phyloP scores from a whole-genome alignment of 2,888 invertebrate species.

The Anticlea derivata region DNA sequence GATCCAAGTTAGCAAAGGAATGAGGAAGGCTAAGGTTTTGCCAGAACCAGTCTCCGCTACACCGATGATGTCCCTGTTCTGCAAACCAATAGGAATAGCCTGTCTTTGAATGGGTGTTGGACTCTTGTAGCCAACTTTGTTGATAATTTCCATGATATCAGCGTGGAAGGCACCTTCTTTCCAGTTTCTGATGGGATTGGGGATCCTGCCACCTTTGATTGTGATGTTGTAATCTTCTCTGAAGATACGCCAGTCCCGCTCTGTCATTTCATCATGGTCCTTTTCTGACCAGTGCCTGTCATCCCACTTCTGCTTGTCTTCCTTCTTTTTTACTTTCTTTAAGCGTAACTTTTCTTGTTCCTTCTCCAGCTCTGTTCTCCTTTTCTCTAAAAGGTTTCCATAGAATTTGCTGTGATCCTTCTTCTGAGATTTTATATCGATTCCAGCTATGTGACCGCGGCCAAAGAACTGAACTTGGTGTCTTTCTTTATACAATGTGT shows the following conservation, averaged over 20 bases:
- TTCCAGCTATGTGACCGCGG: slow-evolving; percentile 98
- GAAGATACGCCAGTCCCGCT: slow-evolving; percentile 99
- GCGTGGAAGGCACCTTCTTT: slow-evolving; percentile 95
- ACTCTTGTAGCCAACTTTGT: slow-evolving; percentile 97
- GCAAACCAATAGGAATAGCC: slow-evolving; percentile 98
- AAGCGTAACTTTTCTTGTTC: slow-evolving; percentile 97
- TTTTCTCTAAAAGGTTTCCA: slow-evolving; percentile 96
- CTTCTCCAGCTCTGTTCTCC: slow-evolving; percentile 98
- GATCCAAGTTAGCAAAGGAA: slow-evolving; percentile 98
- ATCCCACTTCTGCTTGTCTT: slow-evolving; percentile 99
- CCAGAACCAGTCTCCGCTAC: slow-evolving; percentile 99
- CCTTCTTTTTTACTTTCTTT: slow-evolving; percentile 96
- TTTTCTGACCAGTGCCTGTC: slow-evolving; percentile 99
- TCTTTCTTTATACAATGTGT: slow-evolving; percentile 96
- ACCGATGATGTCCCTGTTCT: slow-evolving; percentile 98
- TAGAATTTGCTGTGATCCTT: slow-evolving; percentile 99
- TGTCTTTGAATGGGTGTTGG: slow-evolving; percentile 99
- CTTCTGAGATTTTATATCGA: slow-evolving; percentile 98
- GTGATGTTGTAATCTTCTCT: slow-evolving; percentile 99
- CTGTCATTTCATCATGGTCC: slow-evolving; percentile 96
- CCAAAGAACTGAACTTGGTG: slow-evolving; percentile 99
- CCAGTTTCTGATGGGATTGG: slow-evolving; percentile 98
- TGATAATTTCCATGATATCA: slow-evolving; percentile 96
- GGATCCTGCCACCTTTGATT: slow-evolving; percentile 98
- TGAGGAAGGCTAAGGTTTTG: slow-evolving; percentile 98